Conservation (phyloP, 2,888 invertebrate genomes). For the Drosophila trichaetosa region DNA sequence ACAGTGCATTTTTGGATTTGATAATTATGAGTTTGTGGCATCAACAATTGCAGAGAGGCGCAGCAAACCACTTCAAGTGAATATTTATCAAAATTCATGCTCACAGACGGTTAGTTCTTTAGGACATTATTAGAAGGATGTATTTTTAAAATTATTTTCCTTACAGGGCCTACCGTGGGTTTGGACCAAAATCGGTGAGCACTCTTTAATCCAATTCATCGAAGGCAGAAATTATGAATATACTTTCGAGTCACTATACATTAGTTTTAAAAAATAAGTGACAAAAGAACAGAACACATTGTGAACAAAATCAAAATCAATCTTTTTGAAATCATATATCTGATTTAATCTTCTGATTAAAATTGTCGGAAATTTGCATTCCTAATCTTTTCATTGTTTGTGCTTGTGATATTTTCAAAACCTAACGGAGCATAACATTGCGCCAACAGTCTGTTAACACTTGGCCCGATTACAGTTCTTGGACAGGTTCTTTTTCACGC, state of each 20-base stretch:
- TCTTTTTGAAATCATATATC: too few relatives aligned
- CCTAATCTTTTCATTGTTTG: neutral
- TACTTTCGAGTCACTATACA: conserved; percentile 40
- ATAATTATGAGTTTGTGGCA: conserved; percentile 41
- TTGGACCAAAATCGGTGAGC: conserved; percentile 24
- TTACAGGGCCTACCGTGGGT: conserved; percentile 28
- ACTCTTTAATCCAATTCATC: conserved; percentile 24
- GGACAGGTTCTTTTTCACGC: conserved; percentile 23
- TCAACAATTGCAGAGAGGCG: conserved; percentile 30
- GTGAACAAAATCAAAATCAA: conserved; percentile 31
- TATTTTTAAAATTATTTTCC: neutral
- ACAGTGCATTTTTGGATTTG: conserved; percentile 48
- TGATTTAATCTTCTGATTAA: neutral
- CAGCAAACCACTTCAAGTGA: conserved; percentile 25
- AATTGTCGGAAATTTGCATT: conserved; percentile 10
- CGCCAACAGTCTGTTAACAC: conserved; percentile 12
- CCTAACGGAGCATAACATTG: conserved; percentile 17
- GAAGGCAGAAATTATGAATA: conserved; percentile 40
- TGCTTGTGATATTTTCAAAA: conserved; percentile 12
- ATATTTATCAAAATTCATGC: conserved; percentile 39
- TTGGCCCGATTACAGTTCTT: conserved; percentile 20
- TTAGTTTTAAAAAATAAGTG: conserved; percentile 28
- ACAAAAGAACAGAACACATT: conserved; percentile 12
- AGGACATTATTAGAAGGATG: neutral
- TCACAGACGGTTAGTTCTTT: conserved; percentile 20